Base-by-base conservation (phyloP, 2,113 vertebrate genomes). In the Cheirogaleus medius region DNA sequence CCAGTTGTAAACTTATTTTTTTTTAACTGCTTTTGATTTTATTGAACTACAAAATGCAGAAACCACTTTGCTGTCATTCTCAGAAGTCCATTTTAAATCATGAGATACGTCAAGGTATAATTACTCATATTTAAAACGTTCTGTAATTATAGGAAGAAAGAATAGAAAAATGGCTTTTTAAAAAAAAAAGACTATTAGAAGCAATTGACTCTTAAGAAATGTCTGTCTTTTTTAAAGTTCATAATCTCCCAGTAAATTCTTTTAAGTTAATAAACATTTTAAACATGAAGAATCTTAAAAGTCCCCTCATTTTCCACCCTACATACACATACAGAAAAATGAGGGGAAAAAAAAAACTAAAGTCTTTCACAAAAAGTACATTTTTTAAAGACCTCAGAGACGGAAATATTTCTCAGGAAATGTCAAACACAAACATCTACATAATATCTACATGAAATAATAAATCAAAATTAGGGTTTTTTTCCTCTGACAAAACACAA, bases 361-460 rank as follows among this genome's bases (percentile, higher is more conserved):
- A 84, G 47, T 91, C 81, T 95, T 95, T 77, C 93, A 68, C 93
- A 68, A 96, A 98, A 97, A 94, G n/a, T 9, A 73, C 7, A 15
- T 80, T 94, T 97, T 78, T 66, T 63, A 89, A 85, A 93, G 94
- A 96, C 83, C 63, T 94, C 91, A 74, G 71, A 87, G 89, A 87
- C 69, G n/a, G 96, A 98, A 98, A 95, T 97, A 97, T 76, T 95
- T 97, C 94, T 97, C 97, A 97, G 98, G 80, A 97, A 95, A 97
- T 98, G 95, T 96, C 92, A 97, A 95, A 89, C 96, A 69, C 1
- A 12, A 78, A 42, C 5, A 25, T 95, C 97, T 96, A 98, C 97
- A 93, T 78, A 97, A 91, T 94, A 98, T 87, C 23, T 32, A 60
- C 27, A 93, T 56, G 90, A 98, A 98, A 98, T 95, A 88, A 96